These are phyloP conservation scores for Tromatobia lineatoria DNA, from an alignment of 2,888 invertebrate genomes.

Conservation along the genomic window DNA sequence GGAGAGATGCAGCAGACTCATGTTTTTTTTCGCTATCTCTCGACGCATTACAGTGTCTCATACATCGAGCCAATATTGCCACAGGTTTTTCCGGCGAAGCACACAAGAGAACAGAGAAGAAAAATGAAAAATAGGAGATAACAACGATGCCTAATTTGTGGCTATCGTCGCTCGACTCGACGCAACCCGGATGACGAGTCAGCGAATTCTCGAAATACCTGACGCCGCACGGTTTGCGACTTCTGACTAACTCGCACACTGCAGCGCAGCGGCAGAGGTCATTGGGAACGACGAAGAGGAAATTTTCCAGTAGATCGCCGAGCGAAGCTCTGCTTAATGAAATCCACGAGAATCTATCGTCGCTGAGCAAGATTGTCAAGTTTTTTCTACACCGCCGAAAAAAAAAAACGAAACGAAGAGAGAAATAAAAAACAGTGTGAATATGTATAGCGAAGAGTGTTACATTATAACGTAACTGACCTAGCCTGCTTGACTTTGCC, in stretches of 20 bases:
- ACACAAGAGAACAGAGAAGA: not conserved
- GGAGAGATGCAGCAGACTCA: conserved; percentile 29
- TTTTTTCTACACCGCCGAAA: not conserved
- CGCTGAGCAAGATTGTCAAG: not conserved
- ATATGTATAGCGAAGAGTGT: not conserved
- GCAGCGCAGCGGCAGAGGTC: not conserved
- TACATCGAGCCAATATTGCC: conserved; percentile 16
- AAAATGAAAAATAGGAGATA: not conserved
- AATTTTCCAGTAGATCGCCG: not conserved
- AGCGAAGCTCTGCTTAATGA: not conserved
- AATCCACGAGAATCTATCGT: not conserved
- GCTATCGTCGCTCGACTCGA: conserved; percentile 18
- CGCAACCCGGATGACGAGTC: conserved; percentile 24
- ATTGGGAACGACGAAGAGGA: not conserved
- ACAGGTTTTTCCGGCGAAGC: conserved; percentile 31
- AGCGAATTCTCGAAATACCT: conserved; percentile 58
- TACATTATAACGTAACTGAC: conserved; percentile 11
- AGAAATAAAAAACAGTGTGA: not conserved
- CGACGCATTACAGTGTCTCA: not conserved
- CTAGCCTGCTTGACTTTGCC: not conserved
- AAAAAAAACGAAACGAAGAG: no score
- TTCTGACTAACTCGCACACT: not conserved
- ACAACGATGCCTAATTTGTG: conserved; percentile 43
- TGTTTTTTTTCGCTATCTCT: not conserved
- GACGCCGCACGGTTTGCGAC: conserved; percentile 11